Evolutionary conservation across 2,888 invertebrate genomes (phyloP).

Genomic region (Mythimna lalbum): DNA sequence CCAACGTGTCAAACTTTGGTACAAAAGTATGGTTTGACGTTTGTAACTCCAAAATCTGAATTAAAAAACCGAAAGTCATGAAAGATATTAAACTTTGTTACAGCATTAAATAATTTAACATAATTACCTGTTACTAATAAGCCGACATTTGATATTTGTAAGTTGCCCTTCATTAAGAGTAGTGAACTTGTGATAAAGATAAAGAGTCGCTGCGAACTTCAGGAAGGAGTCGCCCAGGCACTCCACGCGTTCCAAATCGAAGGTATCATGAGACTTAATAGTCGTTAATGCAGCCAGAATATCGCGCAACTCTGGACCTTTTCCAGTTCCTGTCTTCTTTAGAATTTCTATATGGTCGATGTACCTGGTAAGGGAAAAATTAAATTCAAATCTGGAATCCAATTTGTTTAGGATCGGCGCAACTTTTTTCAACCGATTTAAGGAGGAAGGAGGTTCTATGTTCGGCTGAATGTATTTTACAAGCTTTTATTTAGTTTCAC

Average conservation of each 20-base stretch:
- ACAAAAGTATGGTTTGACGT: not conserved
- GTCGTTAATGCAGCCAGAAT: slow-evolving; percentile 92
- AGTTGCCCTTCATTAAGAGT: slow-evolving; percentile 94
- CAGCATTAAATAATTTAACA: slow-evolving; percentile 67
- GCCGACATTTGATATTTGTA: slow-evolving; percentile 92
- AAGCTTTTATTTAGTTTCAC: too few relatives aligned
- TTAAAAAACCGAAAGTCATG: not conserved
- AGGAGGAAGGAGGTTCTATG: too few relatives aligned
- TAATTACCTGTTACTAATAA: slow-evolving; percentile 95
- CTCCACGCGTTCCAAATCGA: slow-evolving; percentile 95
- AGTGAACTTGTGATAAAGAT: slow-evolving; percentile 93
- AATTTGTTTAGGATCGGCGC: too few relatives aligned
- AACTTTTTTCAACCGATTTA: too few relatives aligned
- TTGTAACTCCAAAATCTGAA: not conserved
- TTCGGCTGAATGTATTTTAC: too few relatives aligned
- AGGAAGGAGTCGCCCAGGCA: slow-evolving; percentile 97
- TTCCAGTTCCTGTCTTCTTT: slow-evolving; percentile 56
- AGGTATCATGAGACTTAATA: slow-evolving; percentile 93
- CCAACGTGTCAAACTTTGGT: too few relatives aligned
- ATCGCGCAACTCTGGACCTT: slow-evolving; percentile 87
- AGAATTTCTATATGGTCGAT: slow-evolving; percentile 77
- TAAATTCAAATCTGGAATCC: not conserved
- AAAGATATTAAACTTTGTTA: not conserved
- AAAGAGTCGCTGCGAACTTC: slow-evolving; percentile 94
- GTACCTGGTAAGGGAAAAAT: slow-evolving; percentile 72